Base-by-base conservation (phyloP, 2,113 vertebrate species). In the Heptranchias perlo region DNA sequence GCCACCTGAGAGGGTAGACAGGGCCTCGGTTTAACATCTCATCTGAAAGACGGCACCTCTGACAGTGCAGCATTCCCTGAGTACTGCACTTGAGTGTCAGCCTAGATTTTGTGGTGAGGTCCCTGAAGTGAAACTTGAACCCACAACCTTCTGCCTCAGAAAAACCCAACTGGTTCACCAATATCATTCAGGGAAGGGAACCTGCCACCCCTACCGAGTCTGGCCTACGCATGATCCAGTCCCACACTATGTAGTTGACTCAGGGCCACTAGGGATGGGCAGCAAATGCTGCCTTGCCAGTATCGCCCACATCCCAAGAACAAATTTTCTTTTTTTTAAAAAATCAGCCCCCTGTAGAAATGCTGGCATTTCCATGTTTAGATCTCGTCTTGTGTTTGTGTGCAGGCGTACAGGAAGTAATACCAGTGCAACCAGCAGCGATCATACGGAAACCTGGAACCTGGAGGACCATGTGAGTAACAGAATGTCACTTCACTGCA, bases 361-460 rank as follows among this genome's bases (percentile, higher is more conserved):
- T 69, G 39, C 64, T 95, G 65, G 39, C 47, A 2, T 44, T 47
- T 28, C 7, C 21, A 23, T 54, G 8, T 64, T 69, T 49, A 69
- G 47, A 69, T 52, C 25, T 76, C 25, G 91, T 87, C 86, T 64
- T 91, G 69, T 96, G 35, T 87, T 96, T 84, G 96, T 95, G 97
- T 67, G 0, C 97, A 99, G 99, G 96, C 98, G 98, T 97, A 98
- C 98, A 0, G 98, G 98, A 96, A 99, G 98, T 97, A 99, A 98
- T 97, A 97, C 98, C 96, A 99, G 98, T 0, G 98, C 98, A 96
- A 98, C 98, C 67, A 99, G 98, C 0, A 98, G 98, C 96, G 98
- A 98, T 96, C 97, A 98, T 18, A 96, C 97, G 0, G 98, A 98
- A 86, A 98, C 99, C 96, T 99, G 99, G 99, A 98, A 97, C 97